phyloP scores from a whole-genome alignment of 2,113 vertebrate species.

The Xenopus laevis region DNA sequence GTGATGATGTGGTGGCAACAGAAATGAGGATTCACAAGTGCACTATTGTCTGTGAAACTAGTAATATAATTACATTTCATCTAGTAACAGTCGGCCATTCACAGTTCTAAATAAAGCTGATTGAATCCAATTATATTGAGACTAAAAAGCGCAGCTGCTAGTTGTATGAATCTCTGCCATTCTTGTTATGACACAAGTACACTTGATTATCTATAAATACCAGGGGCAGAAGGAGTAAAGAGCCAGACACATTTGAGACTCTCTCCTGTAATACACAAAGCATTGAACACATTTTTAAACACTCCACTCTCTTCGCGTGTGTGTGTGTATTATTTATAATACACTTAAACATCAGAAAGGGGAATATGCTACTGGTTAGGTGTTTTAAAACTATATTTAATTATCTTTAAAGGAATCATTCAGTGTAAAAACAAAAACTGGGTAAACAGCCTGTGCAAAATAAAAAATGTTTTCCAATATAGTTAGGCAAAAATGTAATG shows the following conservation, averaged over 20 bases:
- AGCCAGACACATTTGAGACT: slow-evolving; percentile 35
- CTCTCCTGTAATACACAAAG: background rate
- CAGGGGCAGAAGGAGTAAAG: slow-evolving; percentile 11
- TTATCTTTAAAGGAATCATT: too few relatives aligned
- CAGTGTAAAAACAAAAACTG: too few relatives aligned
- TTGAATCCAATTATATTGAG: slow-evolving; percentile 1
- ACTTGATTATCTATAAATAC: slow-evolving; percentile 29
- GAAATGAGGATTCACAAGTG: background rate
- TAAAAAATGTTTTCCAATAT: too few relatives aligned
- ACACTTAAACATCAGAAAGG: too few relatives aligned
- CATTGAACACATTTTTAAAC: background rate
- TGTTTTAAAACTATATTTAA: too few relatives aligned
- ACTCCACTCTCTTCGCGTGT: too few relatives aligned
- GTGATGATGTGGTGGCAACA: background rate
- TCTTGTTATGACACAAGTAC: slow-evolving; percentile 32
- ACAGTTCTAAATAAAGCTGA: slow-evolving; percentile 10
- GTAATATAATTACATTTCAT: background rate
- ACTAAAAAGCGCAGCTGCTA: slow-evolving; percentile 23
- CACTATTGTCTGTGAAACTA: background rate
- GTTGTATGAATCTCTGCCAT: slow-evolving; percentile 22
- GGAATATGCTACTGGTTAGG: too few relatives aligned
- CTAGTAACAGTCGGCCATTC: background rate
- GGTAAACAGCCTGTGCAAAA: too few relatives aligned
- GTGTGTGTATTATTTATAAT: too few relatives aligned
- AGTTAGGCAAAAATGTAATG: too few relatives aligned